Percentiles rank a stretch among this genome's conserved stretches.
These are phyloP conservation scores for Drosophila macrospina DNA, from an alignment of 2,888 invertebrate species.

Conservation along the genomic window DNA sequence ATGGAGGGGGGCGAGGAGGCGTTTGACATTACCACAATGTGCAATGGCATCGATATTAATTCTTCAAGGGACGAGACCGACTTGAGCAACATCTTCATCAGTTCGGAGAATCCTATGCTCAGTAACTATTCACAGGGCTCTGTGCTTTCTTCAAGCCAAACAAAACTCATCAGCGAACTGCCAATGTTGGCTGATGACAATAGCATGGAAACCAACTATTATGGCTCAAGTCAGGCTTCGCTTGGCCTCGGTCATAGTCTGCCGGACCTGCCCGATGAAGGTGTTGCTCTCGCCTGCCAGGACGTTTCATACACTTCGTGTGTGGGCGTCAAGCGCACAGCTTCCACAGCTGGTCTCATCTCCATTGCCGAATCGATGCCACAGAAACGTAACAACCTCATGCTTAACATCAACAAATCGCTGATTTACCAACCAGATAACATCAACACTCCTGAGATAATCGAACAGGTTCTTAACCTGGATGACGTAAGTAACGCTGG, in stretches of 20 bases:
- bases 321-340: conserved; percentile 58
- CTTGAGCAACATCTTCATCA: conserved; percentile 24
- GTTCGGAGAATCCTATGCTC: conserved; percentile 49
- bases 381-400: conserved; percentile 66
- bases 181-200: conserved; percentile 52
- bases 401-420: conserved; percentile 50
- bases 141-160: conserved; percentile 34
- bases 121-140: conserved; percentile 41
- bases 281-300: conserved; percentile 26
- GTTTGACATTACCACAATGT: conserved; percentile 47
- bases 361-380: conserved; percentile 43
- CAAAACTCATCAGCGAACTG: conserved; percentile 47
- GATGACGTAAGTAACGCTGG: conserved; percentile 40
- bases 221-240: conserved; percentile 53
- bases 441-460: conserved; percentile 64
- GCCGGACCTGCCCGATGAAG: conserved; percentile 24
- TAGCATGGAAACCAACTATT: conserved; percentile 41
- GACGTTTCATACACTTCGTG: conserved; percentile 12
- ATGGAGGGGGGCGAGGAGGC: conserved; percentile 41
- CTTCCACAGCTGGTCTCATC: conserved; percentile 30
- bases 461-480: conserved; percentile 48
- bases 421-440: conserved; percentile 15
- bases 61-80: conserved; percentile 16
- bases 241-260: conserved; percentile 54
- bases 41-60: conserved; percentile 43